A percentile compares a stretch with the other conserved stretches of the same genome.
Evolutionary conservation across 2,888 invertebrate genomes (phyloP).

Genomic region (Agrotis exclamationis): DNA sequence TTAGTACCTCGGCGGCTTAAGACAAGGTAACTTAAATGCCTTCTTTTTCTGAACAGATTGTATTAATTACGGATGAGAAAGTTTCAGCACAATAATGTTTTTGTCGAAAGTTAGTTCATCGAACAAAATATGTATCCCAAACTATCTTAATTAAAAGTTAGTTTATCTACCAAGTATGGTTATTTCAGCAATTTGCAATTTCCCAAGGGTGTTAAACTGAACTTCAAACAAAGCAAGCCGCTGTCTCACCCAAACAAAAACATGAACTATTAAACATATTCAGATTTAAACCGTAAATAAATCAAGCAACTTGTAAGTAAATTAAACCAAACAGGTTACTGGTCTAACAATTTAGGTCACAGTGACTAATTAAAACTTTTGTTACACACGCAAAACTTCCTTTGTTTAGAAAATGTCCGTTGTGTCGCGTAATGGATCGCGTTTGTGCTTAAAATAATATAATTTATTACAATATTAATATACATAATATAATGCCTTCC

Average conservation of each 20-base stretch:
- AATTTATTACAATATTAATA: constrained; percentile 52
- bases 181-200: neutral
- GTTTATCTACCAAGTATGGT: neutral
- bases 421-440: constrained; percentile 52
- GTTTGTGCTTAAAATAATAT: constrained; percentile 60
- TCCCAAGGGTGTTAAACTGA: neutral
- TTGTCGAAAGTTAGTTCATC: neutral
- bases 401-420: constrained; percentile 69
- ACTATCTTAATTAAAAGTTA: no score
- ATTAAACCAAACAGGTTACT: constrained; percentile 61
- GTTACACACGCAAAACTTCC: constrained; percentile 77
- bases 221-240: constrained; percentile 3
- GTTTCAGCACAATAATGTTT: neutral
- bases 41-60: neutral
- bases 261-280: constrained; percentile 39
- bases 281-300: constrained; percentile 56
- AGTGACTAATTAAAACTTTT: constrained; percentile 77
- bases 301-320: constrained; percentile 68
- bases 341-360: constrained; percentile 78
- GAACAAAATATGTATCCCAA: no score
- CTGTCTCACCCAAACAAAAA: constrained; percentile 23
- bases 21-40: constrained; percentile 10
- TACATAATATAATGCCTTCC: constrained; percentile 34
- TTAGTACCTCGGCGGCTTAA: neutral
- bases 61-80: neutral